Evolutionary conservation across 2,888 invertebrate genomes (phyloP).

Genomic region (Nomada flava): DNA sequence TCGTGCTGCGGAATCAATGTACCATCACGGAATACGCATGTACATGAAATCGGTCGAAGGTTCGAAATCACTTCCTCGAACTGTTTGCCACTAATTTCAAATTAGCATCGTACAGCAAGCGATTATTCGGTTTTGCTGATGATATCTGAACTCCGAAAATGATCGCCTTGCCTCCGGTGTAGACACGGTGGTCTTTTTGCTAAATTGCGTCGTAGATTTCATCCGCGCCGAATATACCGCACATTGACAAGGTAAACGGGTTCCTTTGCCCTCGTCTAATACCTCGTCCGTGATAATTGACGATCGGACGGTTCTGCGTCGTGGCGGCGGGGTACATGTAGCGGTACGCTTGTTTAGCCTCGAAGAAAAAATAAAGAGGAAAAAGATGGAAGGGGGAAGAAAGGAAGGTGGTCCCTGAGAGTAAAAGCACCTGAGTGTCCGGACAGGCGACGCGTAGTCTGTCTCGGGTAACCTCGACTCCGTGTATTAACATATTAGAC

Average conservation of each 20-base stretch:
- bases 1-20: too few relatives aligned
- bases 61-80: too few relatives aligned
- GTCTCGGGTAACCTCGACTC: conserved; percentile 72
- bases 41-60: too few relatives aligned
- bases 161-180: conserved; percentile 7
- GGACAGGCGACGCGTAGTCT: conserved; percentile 79
- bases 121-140: neutral
- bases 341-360: conserved; percentile 45
- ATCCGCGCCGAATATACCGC: conserved; percentile 24
- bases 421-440: conserved; percentile 66
- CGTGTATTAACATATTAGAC: conserved; percentile 72
- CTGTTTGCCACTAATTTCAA: too few relatives aligned
- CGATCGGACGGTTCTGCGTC: conserved; percentile 57
- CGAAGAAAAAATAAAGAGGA: neutral
- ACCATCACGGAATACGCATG: too few relatives aligned
- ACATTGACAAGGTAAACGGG: conserved; percentile 67
- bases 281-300: conserved; percentile 69
- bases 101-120: too few relatives aligned
- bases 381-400: conserved; percentile 11
- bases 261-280: conserved; percentile 66
- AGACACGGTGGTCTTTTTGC: neutral
- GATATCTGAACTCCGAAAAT: neutral
- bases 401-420: conserved; percentile 40
- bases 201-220: conserved; percentile 39
- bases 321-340: conserved; percentile 31